Evolutionary conservation across 1,140 invertebrate species (phyloP), one percentile per base, ranked within the genome.

Genomic region (Nasonia vitripennis): DNA sequence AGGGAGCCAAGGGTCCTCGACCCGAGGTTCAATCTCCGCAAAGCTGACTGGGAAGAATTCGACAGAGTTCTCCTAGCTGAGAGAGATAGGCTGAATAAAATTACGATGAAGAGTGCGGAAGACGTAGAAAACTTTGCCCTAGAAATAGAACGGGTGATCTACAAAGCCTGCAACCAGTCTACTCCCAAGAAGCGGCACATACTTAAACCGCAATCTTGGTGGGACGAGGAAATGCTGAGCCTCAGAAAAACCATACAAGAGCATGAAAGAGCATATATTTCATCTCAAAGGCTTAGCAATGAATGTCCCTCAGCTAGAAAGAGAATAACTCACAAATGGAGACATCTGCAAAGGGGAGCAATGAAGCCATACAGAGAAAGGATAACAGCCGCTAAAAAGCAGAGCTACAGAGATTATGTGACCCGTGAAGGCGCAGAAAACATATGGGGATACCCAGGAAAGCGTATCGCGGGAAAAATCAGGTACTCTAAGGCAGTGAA

Each of bases 381-480:
- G 17, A 48, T 27, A 74, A 31, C 34, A 2, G 11, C 12, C 23
- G 78, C 78, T 14, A 73, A 51, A 55, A 41, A 17, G 10, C 17
- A 77, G 10, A 86, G 84, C 67, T 86, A 79, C 45, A 51, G 62
- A 10, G 31, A 77, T 0, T 77, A 67, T 20, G 71, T 86, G 1
- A 75, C 73, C 12, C 17, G 51, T 17, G 23, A 81, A n/a, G 78
- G 73, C 1, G 37, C 62, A 0, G 20, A 17, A n/a, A 41, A 86
- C 10, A 31, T 79, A 11, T 81, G 71, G 67, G 79, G 84, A 3
- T 17, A 67, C 12, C 48, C 71, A 9, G 81, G 81, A 2, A 82
- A 82, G 17, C 5, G 51, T 0, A 12, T 11, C 3, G 27, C 10
- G 9, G 23, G 27, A 0, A 82, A 86, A 27, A 17, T 81, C 6